Base-by-base conservation (phyloP, 2,888 invertebrate genomes). In the Blastobasis lacticolella region DNA sequence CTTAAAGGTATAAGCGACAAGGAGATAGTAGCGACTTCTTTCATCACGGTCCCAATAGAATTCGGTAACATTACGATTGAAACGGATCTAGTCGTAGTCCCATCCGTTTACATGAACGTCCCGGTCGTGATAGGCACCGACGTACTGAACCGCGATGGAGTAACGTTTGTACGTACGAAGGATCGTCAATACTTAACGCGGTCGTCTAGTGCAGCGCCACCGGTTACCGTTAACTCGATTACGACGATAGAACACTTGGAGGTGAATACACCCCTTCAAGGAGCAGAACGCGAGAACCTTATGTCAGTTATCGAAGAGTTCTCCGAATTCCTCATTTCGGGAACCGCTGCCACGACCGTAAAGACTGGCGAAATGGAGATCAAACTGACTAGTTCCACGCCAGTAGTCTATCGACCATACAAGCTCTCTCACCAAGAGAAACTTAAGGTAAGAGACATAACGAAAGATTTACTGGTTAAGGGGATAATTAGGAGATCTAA, bases 291-390 rank as follows among this genome's bases (percentile, higher is more conserved):
- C 6, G 48, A 56, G 6, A 37, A 38, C 5, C 50, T 60, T 37
- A 8, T 54, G 40, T 6, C 36, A 1, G 6, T 59, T 9, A 50
- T 60, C 9, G 49, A 53, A 4, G 49, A 23, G 23, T 50, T 60
- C 1, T 40, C 4, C 9, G 41, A 40, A 6, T 40, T 9, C 9
- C 9, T 40, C 6, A 54, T 54, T 23, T 38, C 45, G 4, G 58
- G 56, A 10, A 59, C 57, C 0, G 58, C 58, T 5, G 44, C 48
- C 4, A 49, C 54, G 5, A 59, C 52, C 2, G 55, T 61, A 1
- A 57, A 45, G 1, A 55, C 56, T 4, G 57, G 59, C 0, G 41
- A 36, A 4, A 57, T 59, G 55, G 10, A 52, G 0, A 59, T 57
- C 5, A 37, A 42, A 40, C 43, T 61, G 4, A 56, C 37, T 4